A percentile compares a stretch with the other conserved stretches of the same genome.
Conservation (phyloP, 2,888 invertebrate species). For the Hydropsyche betteni region DNA sequence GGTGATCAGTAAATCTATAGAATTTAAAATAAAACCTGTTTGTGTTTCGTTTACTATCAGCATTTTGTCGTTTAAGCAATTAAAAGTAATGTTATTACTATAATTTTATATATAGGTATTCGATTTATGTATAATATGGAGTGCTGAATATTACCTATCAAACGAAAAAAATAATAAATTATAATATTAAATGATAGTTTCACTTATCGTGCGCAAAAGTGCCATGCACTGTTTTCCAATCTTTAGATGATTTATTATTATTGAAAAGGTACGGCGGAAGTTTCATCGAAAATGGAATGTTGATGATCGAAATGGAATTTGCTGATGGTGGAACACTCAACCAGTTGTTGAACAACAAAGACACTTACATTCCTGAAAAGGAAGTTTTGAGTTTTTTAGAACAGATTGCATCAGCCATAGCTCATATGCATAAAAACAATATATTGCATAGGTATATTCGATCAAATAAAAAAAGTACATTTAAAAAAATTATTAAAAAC, state of each 20-base stretch:
- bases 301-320: conserved; percentile 83
- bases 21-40: not conserved
- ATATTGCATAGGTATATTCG: conserved; percentile 65
- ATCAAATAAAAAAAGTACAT: not conserved
- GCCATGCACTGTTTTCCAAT: too few species aligned
- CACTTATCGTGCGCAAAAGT: too few species aligned
- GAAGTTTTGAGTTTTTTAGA: conserved; percentile 71
- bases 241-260: too few species aligned
- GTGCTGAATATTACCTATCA: not conserved
- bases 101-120: too few species aligned
- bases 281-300: conserved; percentile 74
- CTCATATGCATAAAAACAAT: conserved; percentile 76
- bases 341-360: conserved; percentile 68
- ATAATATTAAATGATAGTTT: too few species aligned
- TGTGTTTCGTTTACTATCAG: too few species aligned
- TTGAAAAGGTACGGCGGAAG: conserved; percentile 72
- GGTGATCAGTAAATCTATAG: conserved; percentile 54
- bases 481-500: not conserved
- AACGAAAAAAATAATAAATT: too few species aligned
- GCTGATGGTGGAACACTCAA: conserved; percentile 79
- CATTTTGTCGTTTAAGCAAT: too few species aligned
- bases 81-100: too few species aligned
- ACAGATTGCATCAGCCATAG: conserved; percentile 75
- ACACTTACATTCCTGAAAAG: conserved; percentile 67
- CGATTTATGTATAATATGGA: not conserved